Evolutionary conservation across 1,140 invertebrate species (phyloP), one percentile per base, ranked within the genome.

Genomic region (Hydropsyche tenuis): DNA sequence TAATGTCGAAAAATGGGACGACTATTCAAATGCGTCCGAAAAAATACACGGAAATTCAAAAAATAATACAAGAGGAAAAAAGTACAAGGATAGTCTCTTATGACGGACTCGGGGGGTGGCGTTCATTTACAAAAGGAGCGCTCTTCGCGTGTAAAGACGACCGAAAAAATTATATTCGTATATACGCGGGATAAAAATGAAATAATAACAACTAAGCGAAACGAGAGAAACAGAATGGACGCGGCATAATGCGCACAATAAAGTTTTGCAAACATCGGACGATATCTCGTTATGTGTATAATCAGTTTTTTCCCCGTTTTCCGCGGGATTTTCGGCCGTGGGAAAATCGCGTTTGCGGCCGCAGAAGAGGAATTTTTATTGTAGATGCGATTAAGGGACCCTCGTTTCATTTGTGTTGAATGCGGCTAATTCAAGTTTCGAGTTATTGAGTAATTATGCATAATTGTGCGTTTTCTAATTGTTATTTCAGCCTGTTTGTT

Each of bases 1-100:
- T 65, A 64, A 73, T 73, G 62, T 27, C 71, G 48, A 73, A 66
- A 73, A 65, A 73, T 42, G 65, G 60, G 37, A 30, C 71, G 42
- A 70, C 37, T 23, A 68, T 68, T 68, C 45, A 68, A 68, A 68
- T 68, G 65, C 65, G 65, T 43, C 27, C 65, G 45, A 48, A 68
- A 62, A 66, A 43, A 66, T 42, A 1, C 64, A 16, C 11, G 18
- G 12, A 56, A 56, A 56, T 3, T n/a, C 18, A 53, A 20, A 18
- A 53, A 20, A 53, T 11, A 53, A 53, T 20, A 6, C 18, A 7
- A 53, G n/a, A n/a, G 56, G 23, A 9, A 14, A 16, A 48, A 48
- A 48, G 14, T 60, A 22, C 9, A 14, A 12, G 23, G 3, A 37
- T 37, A 37, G 30, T 37, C 30, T 9, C 30, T 37, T 37, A 37